Base-by-base conservation (phyloP, 2,113 vertebrate genomes). In the Oceanodroma tethys region DNA sequence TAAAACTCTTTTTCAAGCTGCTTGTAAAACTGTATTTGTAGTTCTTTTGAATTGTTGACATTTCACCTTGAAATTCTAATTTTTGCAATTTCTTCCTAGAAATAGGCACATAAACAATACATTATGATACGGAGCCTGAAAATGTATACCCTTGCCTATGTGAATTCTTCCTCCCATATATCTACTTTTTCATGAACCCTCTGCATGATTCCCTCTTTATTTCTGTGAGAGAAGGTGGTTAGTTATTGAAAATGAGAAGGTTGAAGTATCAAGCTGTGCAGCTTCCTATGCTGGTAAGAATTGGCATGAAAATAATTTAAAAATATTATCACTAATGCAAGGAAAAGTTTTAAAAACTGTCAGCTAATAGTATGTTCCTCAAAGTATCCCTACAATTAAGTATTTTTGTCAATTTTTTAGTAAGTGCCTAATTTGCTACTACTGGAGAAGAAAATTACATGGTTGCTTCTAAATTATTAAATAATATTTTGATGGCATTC, bases 331-430 rank as follows among this genome's bases (percentile, higher is more conserved):
- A 73, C 36, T 85, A 97, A 89, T 59, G 71, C 55, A 92, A 96
- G 74, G n/a, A 91, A 95, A 96, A 90, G 67, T 97, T 98, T 93
- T 95, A 38, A 92, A 97, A 97, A 68, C 65, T 94, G 82, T 52
- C 93, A 96, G 88, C 85, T 95, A 98, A 96, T 90, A 94, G 70
- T n/a, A 95, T 78, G 82, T 92, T 96, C 81, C 72, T 97, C 65
- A 91, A 96, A 86, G 62, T 90, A 92, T 94, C 95, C 88, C 97
- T 97, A 97, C 91, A 98, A 98, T 98, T 98, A 98, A 97, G 90
- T 97, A 94, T 98, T 98, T 98, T 96, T 96, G 86, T 97, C 96
- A 98, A 97, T 98, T 98, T 98, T 98, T 98, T 98, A 97, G 97
- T 98, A 98, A 98, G 97, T 96, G 93, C 96, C 98, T 98, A 97